Base-by-base conservation (phyloP, 1,140 invertebrate genomes). In the Papilio dardanus region DNA sequence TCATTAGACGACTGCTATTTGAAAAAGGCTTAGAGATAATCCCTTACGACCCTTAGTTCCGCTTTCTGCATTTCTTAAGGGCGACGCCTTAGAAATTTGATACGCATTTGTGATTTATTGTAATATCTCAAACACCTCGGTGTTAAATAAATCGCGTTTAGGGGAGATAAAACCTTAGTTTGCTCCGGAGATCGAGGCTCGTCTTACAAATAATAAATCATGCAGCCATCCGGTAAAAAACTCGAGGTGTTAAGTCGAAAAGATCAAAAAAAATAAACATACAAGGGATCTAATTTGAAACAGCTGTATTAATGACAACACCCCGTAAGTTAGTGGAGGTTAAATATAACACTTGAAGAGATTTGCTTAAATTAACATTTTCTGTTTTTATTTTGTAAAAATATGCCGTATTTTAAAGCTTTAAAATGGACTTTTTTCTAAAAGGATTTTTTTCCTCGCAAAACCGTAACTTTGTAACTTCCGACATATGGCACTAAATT, bases 41-140 rank as follows among this genome's bases (percentile, higher is more conserved):
- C 79, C 74, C 74, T 46, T 54, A 74, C 82, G 78, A 83, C 77
- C 82, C 81, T 79, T 73, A 76, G 74, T 71, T 67, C 35, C 74
- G 19, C 40, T 37, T 46, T 46, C 19, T 75, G 42, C 73, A 85
- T 83, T 83, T 80, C 79, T 78, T 75, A 77, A 81, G 87, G 83
- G 82, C 75, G 84, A 81, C 87, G 84, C 85, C 81, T 87, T 85
- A 83, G 90, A 88, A 89, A 92, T 88, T 87, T 86, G 90, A 92
- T 86, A 89, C 87, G 86, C 86, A 85, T 89, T 88, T 85, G 85
- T 89, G 88, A 91, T 92, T 92, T 92, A 92, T 92, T 88, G 90
- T 88, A 88, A 89, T 90, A 87, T 84, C 86, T 86, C 81, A 87
- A 89, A 90, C 84, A 89, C 88, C 85, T 86, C 83, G 83, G 85